phyloP scores from a whole-genome alignment of 2,888 invertebrate genomes.

The Isoperla grammatica region DNA sequence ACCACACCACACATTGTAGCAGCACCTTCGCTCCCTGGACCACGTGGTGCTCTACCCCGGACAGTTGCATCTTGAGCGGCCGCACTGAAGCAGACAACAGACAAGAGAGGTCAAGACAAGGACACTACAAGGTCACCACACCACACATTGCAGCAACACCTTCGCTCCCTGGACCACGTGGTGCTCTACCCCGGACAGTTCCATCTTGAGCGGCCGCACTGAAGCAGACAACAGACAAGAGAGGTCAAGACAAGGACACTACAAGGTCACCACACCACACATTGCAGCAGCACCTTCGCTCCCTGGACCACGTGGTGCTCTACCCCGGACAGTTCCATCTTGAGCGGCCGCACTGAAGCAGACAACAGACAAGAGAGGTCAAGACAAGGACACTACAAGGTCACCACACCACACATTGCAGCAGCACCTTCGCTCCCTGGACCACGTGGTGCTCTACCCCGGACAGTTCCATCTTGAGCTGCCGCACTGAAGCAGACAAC shows the following conservation, averaged over 20 bases:
- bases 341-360: conserved; percentile 77
- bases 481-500: conserved; percentile 80
- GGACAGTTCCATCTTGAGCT: conserved; percentile 66
- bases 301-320: conserved; percentile 76
- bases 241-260: too few relatives aligned
- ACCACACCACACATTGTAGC: conserved; percentile 69
- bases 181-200: conserved; percentile 67
- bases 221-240: too few relatives aligned
- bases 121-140: conserved; percentile 71
- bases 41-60: conserved; percentile 71
- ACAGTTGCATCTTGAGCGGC: conserved; percentile 68
- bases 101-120: too few relatives aligned
- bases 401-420: conserved; percentile 71
- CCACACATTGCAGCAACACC: conserved; percentile 70
- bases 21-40: conserved; percentile 74
- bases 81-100: too few relatives aligned
- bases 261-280: conserved; percentile 70
- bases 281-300: conserved; percentile 69
- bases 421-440: conserved; percentile 70
- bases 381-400: too few relatives aligned
- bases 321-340: conserved; percentile 68
- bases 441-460: conserved; percentile 75
- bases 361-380: too few relatives aligned
- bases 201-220: conserved; percentile 78
- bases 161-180: conserved; percentile 76